Evolutionary conservation across 2,888 invertebrate species (phyloP).

Genomic region (Polyploca ridens): DNA sequence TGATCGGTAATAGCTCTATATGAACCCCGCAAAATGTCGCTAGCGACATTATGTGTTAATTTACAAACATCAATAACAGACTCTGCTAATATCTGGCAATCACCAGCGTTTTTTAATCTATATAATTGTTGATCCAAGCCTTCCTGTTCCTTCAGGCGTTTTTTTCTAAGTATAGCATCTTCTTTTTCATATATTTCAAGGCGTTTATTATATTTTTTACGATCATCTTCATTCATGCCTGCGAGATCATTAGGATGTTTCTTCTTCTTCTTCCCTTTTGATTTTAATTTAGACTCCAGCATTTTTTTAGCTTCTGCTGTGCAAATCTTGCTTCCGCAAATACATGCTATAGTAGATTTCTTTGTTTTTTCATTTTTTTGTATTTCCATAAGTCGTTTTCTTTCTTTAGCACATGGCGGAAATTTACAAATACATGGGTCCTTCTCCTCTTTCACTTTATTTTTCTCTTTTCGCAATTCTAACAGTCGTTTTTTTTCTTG

Average conservation of each 20-base stretch:
- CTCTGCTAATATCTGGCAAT: conserved; percentile 33
- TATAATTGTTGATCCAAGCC: conserved; percentile 27
- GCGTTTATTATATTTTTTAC: conserved; percentile 14
- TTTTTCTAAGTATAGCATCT: conserved; percentile 22
- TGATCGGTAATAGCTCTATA: conserved; percentile 35
- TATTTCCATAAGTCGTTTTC: conserved; percentile 3
- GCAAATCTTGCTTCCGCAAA: conserved; percentile 1
- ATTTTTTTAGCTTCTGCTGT: not conserved
- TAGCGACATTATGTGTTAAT: conserved; percentile 20
- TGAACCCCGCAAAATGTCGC: conserved; percentile 24
- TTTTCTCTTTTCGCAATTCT: not conserved
- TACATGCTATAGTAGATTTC: not conserved
- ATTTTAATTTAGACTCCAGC: not conserved
- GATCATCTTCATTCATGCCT: conserved; percentile 13
- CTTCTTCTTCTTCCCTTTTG: conserved; percentile 15
- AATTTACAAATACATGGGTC: not conserved
- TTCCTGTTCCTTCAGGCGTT: conserved; percentile 25
- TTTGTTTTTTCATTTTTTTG: conserved; percentile 8
- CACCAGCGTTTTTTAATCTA: conserved; percentile 28
- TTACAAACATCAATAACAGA: conserved; percentile 31
- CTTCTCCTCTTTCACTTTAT: not conserved
- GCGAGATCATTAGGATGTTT: conserved; percentile 15
- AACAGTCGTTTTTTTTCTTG: conserved; percentile 16
- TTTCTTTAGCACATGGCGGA: conserved; percentile 7
- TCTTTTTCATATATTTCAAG: conserved; percentile 25